Evolutionary conservation across 2,113 vertebrate genomes (phyloP), one percentile per base, ranked within the genome.

Genomic region (Ailurus styani): DNA sequence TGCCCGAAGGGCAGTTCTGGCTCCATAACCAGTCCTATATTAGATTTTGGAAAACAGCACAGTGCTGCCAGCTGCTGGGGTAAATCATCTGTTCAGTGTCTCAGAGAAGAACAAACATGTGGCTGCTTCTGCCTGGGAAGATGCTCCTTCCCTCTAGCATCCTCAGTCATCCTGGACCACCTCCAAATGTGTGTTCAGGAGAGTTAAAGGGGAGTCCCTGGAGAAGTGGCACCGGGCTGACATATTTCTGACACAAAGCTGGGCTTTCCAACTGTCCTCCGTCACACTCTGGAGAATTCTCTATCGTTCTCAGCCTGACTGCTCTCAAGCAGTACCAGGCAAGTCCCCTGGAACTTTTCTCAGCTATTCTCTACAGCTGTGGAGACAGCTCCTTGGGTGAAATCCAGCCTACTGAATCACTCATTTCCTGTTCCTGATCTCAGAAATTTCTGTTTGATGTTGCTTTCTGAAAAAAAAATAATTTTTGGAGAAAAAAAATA

Each of bases 391-490:
- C 90, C 91, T 93, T 96, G 93, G 95, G 96, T 87, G 95, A 96
- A 97, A 92, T 79, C 90, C 97, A 98, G 96, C 93, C 17, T 68
- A 97, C 12, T 93, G 93, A 98, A 97, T 95, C 82, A 95, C 72
- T 93, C 54, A 68, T 96, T 98, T 98, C 97, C 96, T 98, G 95
- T 97, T 98, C 98, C 97, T 93, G 13, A 84, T 97, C 89, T 66
- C 40, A 20, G 27, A 98, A 97, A 95, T 13, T 87, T 68, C 29
- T 96, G 96, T 98, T 98, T 95, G 88, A 95, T 94, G 73, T 93
- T 95, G 57, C 21, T 57, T 62, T 77, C 84, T 85, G 17, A 68
- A 98, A 93, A 62, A 93, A 68, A 96, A 72, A 86, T 79, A 82
- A 64, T 83, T 93, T 77, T 87, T 77, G 12, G 55, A 54, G 60